Evolutionary conservation across 2,888 invertebrate species (phyloP).

Genomic region (Resseliella maxima): DNA sequence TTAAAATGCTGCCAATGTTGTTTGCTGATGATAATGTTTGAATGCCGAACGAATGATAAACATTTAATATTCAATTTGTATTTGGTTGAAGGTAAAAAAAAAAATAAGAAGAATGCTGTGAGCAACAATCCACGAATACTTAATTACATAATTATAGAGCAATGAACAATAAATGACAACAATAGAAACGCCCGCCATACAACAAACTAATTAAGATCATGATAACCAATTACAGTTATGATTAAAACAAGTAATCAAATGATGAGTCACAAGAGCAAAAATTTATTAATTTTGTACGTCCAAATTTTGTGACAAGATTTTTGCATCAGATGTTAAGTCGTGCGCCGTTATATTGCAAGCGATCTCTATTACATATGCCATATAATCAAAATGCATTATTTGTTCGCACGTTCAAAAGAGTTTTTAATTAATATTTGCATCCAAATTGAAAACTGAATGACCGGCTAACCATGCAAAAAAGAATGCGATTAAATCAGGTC

Average conservation of each 20-base stretch:
- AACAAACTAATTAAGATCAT: constrained; percentile 50
- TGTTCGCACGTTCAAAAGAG: background rate
- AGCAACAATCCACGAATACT: constrained; percentile 11
- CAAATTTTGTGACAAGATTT: no score
- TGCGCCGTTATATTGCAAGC: no score
- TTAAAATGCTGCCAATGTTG: background rate
- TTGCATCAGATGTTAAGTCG: no score
- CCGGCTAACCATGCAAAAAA: background rate
- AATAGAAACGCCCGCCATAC: constrained; percentile 1
- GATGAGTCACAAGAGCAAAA: constrained; percentile 30
- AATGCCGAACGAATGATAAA: background rate
- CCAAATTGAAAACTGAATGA: background rate
- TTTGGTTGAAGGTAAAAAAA: background rate
- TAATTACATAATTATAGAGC: constrained; percentile 41
- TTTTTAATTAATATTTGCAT: constrained; percentile 15
- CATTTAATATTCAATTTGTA: background rate
- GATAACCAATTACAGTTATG: constrained; percentile 48
- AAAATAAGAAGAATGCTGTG: background rate
- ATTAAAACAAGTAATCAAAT: constrained; percentile 42
- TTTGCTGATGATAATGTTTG: background rate
- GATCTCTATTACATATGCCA: no score
- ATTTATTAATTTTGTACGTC: no score
- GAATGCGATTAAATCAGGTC: background rate
- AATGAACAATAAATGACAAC: constrained; percentile 48
- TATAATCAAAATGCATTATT: background rate